Evolutionary conservation across 2,797 vertebrate genomes (phyloP).

Genomic region (Chelon labrosus): DNA sequence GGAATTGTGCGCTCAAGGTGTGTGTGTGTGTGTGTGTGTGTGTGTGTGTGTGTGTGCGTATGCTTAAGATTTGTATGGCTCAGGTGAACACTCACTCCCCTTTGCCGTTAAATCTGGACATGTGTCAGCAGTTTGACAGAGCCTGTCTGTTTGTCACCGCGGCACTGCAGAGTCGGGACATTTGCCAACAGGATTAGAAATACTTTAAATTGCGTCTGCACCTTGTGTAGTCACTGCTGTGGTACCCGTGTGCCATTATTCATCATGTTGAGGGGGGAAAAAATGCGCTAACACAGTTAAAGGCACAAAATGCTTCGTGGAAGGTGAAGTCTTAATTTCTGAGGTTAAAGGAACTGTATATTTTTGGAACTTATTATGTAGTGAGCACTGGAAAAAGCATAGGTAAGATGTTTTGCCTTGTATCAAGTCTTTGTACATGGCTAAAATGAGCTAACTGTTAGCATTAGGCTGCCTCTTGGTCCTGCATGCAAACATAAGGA

Average conservation of each 20-base stretch:
- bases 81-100: constrained; percentile 61
- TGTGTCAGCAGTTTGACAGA: constrained; percentile 74
- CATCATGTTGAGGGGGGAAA: constrained; percentile 1
- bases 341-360: neutral
- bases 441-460: neutral
- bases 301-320: neutral
- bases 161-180: constrained; percentile 51
- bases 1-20: constrained; percentile 35
- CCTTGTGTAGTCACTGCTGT: constrained; percentile 30
- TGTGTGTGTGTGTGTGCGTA: constrained; percentile 44
- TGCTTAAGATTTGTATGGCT: constrained; percentile 63
- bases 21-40: constrained; percentile 48
- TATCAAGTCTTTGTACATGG: neutral
- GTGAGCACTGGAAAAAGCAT: neutral
- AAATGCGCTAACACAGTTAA: neutral
- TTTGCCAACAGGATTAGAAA: constrained; percentile 56
- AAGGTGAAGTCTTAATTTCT: neutral
- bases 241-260: constrained; percentile 20
- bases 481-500: neutral
- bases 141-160: constrained; percentile 55
- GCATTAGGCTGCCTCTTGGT: neutral
- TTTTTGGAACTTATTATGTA: neutral
- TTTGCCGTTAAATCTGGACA: constrained; percentile 69
- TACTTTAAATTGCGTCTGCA: constrained; percentile 41
- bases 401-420: neutral